Evolutionary conservation across 2,888 invertebrate species (phyloP), one percentile per base, ranked within the genome.

Genomic region (Bimastos eiseni): DNA sequence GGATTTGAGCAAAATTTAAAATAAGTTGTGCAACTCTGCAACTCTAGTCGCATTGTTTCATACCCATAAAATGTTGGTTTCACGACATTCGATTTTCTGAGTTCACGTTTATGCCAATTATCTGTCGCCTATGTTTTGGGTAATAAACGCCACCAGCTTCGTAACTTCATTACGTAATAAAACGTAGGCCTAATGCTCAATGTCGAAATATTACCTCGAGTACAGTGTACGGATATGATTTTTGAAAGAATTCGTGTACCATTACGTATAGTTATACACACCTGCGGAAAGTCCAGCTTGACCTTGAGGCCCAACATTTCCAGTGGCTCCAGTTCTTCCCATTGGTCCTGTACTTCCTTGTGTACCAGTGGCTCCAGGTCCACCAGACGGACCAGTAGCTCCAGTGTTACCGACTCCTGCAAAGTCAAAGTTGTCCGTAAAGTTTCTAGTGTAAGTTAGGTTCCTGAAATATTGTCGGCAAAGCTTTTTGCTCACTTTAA

Each of bases 291-390:
- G 13, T 86, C 86, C 86, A 36, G 86, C 6, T 34, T 86, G 36
- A 86, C 86, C 86, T 24, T 86, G 86, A 34, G 86, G 86, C 21
- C 86, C 86, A 36, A 34, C 37, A 24, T 36, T 36, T 37, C 86
- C 86, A 86, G 86, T 86, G 34, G 86, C 86, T 36, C 86, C 86
- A 36, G 86, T 86, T 86, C 86, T 36, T 86, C 86, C 86, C 86
- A 86, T 86, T 30, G 86, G 86, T 36, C 86, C 86, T 6, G 86
- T 5, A 36, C 17, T 37, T 36, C 86, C 86, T 37, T 86, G 86
- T 21, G 86, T 13, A 36, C 86, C 86, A 37, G 86, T 37, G 37
- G 86, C 86, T 36, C 86, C 86, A 11, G 5, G 34, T 86, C 36
- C 86, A 24, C 86, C 86, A 86, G 19, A 34, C 30, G 86, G 86